Conservation (phyloP, 2,113 vertebrate species). For the Holacanthus passer region DNA sequence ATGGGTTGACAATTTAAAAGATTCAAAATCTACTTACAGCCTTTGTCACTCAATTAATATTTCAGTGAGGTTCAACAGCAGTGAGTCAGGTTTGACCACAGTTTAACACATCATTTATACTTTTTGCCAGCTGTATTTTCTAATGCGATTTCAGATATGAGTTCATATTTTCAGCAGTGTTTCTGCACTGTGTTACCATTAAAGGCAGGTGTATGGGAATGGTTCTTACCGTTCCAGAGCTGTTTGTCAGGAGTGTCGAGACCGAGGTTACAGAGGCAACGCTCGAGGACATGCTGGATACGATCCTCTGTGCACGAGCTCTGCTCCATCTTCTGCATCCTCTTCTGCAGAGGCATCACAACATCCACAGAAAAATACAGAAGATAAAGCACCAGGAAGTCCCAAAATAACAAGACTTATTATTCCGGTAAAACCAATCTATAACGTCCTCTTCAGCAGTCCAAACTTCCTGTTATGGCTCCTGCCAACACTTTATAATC, state of each 20-base stretch:
- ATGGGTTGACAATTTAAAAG: no score
- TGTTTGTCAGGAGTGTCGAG: constrained; percentile 78
- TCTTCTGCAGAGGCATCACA: constrained; percentile 33
- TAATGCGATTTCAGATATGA: neutral
- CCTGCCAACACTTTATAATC: neutral
- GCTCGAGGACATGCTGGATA: constrained; percentile 93
- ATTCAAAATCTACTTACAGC: neutral
- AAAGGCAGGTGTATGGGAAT: neutral
- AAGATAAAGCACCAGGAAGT: constrained; percentile 35
- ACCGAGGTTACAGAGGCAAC: constrained; percentile 91
- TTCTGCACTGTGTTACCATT: neutral
- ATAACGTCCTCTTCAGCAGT: constrained; percentile 2
- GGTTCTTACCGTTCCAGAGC: constrained; percentile 90
- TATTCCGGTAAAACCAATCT: constrained; percentile 23
- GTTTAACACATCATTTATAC: neutral
- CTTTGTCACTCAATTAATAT: neutral
- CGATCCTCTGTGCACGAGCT: constrained; percentile 97
- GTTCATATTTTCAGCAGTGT: neutral
- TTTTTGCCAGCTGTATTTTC: neutral
- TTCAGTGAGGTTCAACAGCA: neutral
- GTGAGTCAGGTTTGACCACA: neutral
- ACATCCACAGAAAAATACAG: constrained; percentile 10
- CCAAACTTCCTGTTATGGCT: constrained; percentile 52
- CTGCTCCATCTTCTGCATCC: constrained; percentile 87
- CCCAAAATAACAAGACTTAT: constrained; percentile 15